Evolutionary conservation across 2,797 vertebrate genomes (phyloP).

Genomic region (Notamacropus eugenii): DNA sequence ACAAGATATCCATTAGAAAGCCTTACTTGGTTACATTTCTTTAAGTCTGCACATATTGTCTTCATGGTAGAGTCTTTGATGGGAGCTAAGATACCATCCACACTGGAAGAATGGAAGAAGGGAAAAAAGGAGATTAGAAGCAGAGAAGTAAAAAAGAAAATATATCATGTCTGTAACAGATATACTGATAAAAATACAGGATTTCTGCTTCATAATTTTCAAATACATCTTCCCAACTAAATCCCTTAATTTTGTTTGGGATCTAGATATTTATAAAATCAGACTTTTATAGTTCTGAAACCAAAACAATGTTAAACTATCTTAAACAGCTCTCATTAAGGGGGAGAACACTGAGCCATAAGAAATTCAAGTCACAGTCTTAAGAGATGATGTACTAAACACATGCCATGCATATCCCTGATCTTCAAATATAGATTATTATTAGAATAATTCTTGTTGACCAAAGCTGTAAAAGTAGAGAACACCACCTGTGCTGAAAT

Average conservation of each 20-base stretch:
- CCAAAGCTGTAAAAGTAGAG: not conserved
- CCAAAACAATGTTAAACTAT: not conserved
- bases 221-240: not conserved
- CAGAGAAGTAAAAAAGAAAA: slow-evolving; percentile 38
- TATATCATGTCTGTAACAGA: not conserved
- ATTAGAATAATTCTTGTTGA: slow-evolving; percentile 30
- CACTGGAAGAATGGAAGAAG: slow-evolving; percentile 67
- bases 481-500: too few relatives aligned
- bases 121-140: slow-evolving; percentile 51
- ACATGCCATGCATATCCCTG: not conserved
- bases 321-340: not conserved
- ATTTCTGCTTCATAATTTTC: slow-evolving; percentile 16
- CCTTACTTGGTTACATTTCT: slow-evolving; percentile 77
- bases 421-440: slow-evolving; percentile 20
- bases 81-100: slow-evolving; percentile 16
- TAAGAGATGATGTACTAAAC: not conserved
- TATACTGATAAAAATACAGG: not conserved
- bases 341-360: not conserved
- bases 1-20: not conserved
- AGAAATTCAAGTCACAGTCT: slow-evolving; percentile 33
- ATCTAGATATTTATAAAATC: slow-evolving; percentile 27
- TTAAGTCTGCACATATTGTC: slow-evolving; percentile 72
- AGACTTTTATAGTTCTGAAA: not conserved
- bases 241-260: slow-evolving; percentile 18
- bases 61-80: slow-evolving; percentile 48